Base-by-base conservation (phyloP, 1,140 invertebrate species). In the Vanessa atalanta region DNA sequence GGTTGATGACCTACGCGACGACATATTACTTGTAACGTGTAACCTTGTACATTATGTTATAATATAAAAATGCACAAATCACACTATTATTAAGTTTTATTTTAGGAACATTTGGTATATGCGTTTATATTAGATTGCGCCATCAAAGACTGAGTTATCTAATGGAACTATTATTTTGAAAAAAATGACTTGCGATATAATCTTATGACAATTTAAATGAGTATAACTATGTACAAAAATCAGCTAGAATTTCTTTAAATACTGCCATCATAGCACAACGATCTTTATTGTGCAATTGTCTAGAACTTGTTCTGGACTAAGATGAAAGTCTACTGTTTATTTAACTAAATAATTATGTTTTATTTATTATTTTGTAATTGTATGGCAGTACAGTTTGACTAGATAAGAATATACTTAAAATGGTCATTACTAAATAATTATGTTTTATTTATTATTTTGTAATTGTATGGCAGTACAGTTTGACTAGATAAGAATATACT, bases 121-220 rank as follows among this genome's bases (percentile, higher is more conserved):
- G 11, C n/a, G 16, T 61, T 8, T 14, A 26, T 51, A 15, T 47
- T 11, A 16, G 31, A 3, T 65, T 48, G 13, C 47, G 14, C 23
- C 20, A 51, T 66, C 65, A 23, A 66, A 51, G 65, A 66, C 65
- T 66, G 65, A 65, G 48, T 51, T 66, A 66, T 51, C 65, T 50
- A 31, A 50, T 51, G 65, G 47, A 57, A 57, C 20, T 13, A 23
- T 37, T 61, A 61, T 23, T 12, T 26, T 60, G 23, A 37, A 3
- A 57, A 26, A 60, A 23, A 55, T 5, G 6, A 7, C 3, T 7
- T 55, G 16, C 16, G 13, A 7, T 16, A 23, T 11, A 20, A 20
- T 11, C 15, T n/a, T 20, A 11, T 57, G n/a, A n/a, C 8, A 53
- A 53, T n/a, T n/a, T 53, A 20, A 53, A n/a, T 53, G 15, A 53